Base-by-base conservation (phyloP, 1,140 invertebrate genomes). In the Hyles euphorbiae region DNA sequence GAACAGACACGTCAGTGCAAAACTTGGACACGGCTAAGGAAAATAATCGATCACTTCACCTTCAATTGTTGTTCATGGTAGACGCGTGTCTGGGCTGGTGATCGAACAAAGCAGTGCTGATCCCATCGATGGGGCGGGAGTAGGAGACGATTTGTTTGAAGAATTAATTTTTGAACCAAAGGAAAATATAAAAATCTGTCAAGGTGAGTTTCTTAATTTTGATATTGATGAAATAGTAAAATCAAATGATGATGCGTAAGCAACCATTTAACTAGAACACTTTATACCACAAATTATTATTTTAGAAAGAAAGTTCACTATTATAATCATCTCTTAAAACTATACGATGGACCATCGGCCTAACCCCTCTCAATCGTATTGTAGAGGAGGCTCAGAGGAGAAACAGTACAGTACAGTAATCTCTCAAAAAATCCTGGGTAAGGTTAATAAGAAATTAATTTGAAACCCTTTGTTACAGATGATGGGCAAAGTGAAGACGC, bases 401-500 rank as follows among this genome's bases (percentile, higher is more conserved):
- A 22, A 22, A 22, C 22, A 22, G 22, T 22, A 22, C 22, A 22
- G 22, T 22, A 22, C 22, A 22, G 22, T 22, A 22, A 22, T 22
- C 0, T 22, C 22, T 22, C 22, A 22, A 22, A 22, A 22, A 22
- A 22, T 22, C 22, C 22, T 22, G 22, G 22, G 22, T 22, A 22
- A 22, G 22, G 22, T 22, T 22, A 22, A 22, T 22, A 22, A 22
- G 22, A 22, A 22, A 22, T 22, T 22, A 22, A 22, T 22, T 22
- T 40, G 36, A 5, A 40, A 40, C 36, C 8, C 43, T 61, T 47
- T 22, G 22, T 84, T 80, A 4, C 73, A 90, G 89, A 90, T 90
- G 89, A 83, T 89, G 81, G 81, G 70, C 48, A 88, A 89, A 72
- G 75, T 72, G 51, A 89, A 90, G 67, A 74, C 80, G 0, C 80